Conservation (phyloP, 2,113 vertebrate species). For the Podocnemis expansa region DNA sequence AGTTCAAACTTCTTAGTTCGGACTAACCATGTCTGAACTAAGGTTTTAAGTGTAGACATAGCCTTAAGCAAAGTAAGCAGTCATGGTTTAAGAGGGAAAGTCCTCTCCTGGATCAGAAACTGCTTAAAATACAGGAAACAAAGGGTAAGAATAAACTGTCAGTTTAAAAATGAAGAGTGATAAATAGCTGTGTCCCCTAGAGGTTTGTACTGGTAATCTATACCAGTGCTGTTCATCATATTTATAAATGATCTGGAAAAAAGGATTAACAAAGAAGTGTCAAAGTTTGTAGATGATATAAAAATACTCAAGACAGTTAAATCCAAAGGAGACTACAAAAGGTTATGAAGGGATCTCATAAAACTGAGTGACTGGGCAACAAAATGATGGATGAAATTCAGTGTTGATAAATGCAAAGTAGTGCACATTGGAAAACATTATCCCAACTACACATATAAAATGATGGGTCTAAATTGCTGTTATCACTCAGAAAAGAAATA, state of each 20-base stretch:
- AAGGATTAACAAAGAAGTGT: not conserved
- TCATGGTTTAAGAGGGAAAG: not conserved
- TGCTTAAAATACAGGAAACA: not conserved
- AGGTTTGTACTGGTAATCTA: not conserved
- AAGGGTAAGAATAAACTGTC: not conserved
- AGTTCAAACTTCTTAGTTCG: too few species aligned
- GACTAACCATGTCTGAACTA: too few species aligned
- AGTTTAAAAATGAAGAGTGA: not conserved
- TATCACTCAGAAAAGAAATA: too few species aligned
- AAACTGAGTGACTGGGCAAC: not conserved
- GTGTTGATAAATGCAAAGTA: not conserved
- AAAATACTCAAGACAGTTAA: not conserved
- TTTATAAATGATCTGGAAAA: not conserved
- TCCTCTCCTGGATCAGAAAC: not conserved
- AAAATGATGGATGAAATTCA: not conserved
- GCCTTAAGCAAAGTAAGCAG: not conserved
- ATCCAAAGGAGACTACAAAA: not conserved
- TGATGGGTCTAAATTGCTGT: too few species aligned
- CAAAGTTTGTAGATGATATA: not conserved
- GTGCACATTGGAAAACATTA: not conserved
- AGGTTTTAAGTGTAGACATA: too few species aligned
- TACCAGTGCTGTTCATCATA: not conserved
- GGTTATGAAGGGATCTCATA: not conserved
- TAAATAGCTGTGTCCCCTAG: not conserved
- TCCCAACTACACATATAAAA: not conserved